Percentiles rank a stretch among this genome's conserved stretches.
Evolutionary conservation across 2,888 invertebrate species (phyloP).

Genomic region (Cataglyphis rosenhaueri): DNA sequence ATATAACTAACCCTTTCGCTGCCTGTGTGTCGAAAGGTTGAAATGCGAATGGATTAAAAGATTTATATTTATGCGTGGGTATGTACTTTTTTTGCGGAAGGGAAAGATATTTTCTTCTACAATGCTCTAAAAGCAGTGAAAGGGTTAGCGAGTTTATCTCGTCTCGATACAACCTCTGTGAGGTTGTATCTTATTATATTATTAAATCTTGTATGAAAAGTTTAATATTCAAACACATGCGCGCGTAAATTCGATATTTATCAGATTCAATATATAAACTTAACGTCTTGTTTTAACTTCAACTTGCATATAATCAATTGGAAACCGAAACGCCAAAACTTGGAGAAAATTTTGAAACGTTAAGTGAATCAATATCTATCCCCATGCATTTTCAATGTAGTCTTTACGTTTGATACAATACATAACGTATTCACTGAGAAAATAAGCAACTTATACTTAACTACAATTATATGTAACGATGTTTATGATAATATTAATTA

Average conservation of each 20-base stretch:
- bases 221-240: constrained; percentile 60
- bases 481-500: constrained; percentile 72
- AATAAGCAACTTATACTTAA: constrained; percentile 70
- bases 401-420: constrained; percentile 68
- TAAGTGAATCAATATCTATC: constrained; percentile 61
- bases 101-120: constrained; percentile 43
- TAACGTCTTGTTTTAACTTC: constrained; percentile 56
- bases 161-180: constrained; percentile 77
- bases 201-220: constrained; percentile 55
- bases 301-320: constrained; percentile 62
- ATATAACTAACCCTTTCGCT: constrained; percentile 76
- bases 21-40: constrained; percentile 75
- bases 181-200: constrained; percentile 72
- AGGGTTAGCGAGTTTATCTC: constrained; percentile 73
- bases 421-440: constrained; percentile 69
- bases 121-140: constrained; percentile 72
- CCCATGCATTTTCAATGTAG: constrained; percentile 69
- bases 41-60: constrained; percentile 66
- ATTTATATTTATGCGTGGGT: constrained; percentile 63
- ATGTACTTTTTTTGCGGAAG: constrained; percentile 60
- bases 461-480: constrained; percentile 70
- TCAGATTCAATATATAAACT: constrained; percentile 26
- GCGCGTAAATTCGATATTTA: constrained; percentile 17
- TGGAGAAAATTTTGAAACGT: constrained; percentile 54
- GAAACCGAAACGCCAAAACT: constrained; percentile 66